Evolutionary conservation across 2,888 invertebrate species (phyloP).

Genomic region (Eupithecia pulchellata): DNA sequence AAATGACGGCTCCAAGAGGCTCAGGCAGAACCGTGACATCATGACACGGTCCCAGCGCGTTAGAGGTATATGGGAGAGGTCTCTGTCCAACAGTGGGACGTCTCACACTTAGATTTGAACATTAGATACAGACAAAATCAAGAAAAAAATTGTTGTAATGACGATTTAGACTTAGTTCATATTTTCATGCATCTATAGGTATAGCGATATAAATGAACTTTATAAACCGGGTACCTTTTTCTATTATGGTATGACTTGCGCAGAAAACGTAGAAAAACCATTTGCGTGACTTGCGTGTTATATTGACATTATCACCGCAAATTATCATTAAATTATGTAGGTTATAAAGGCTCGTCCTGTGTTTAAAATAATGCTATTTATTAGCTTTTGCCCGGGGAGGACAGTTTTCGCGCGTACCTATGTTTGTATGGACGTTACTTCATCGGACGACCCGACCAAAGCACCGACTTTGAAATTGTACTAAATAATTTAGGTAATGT

Average conservation of each 20-base stretch:
- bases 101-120: too few species aligned
- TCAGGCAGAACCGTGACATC: background rate
- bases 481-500: background rate
- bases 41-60: too few species aligned
- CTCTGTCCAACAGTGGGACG: background rate
- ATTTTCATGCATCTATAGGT: background rate
- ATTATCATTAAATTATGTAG: constrained; percentile 16
- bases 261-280: constrained; percentile 30
- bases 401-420: background rate
- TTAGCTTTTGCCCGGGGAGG: background rate
- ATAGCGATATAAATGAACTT: background rate
- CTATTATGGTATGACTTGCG: constrained; percentile 32
- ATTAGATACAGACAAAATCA: too few species aligned
- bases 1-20: too few species aligned
- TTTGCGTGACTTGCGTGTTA: constrained; percentile 27
- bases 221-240: constrained; percentile 17
- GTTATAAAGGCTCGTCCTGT: constrained; percentile 7
- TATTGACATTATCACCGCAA: constrained; percentile 8
- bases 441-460: background rate
- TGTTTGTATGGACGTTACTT: background rate
- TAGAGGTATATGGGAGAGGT: background rate
- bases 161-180: background rate
- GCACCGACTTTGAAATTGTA: background rate
- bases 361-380: background rate
- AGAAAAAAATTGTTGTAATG: background rate